Base-by-base conservation (phyloP, 2,888 invertebrate species). In the Pristionchus exspectatus region DNA sequence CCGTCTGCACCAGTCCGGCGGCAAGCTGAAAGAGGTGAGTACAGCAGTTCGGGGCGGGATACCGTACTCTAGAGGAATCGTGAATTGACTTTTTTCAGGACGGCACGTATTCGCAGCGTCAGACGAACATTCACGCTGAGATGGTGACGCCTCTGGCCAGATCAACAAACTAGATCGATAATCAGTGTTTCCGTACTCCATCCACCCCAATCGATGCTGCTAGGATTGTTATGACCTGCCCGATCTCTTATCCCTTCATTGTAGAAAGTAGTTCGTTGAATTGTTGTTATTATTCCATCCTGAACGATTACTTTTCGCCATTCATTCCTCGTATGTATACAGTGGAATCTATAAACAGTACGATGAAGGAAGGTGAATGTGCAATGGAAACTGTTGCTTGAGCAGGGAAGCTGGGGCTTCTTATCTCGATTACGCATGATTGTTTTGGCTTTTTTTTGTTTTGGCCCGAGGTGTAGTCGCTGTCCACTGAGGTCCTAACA, bases 1-100 rank as follows among this genome's bases (percentile, higher is more conserved):
- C 83, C 91, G 93, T 86, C 91, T 94, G 30, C 92, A 92, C 87
- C 93, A 94, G 89, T 89, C 91, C 59, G 93, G 92, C 24, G 93
- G 93, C 50, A 83, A 90, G 54, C 44, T 88, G 56, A 90, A 91
- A 74, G 91, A 92, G 63, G 93, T 90, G 30, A 30, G 63, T 63
- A 33, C 72, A 33, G 30, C 9, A 9, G 44, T 10, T 9, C 44
- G 44, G 44, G 44, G 7, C 44, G 12, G 44, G 44, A 50, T 56
- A 59, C 69, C 21, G 27, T 27, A 56, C 9, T 77, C 30, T 44
- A 7, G 54, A 21, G 38, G 21, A 74, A 74, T 38, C 21, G 74
- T 38, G 38, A 21, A 44, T 21, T 38, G 38, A 74, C 38, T 38
- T 16, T 74, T 74, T 81, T 90, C 69, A 89, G 59, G 91, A 92